Evolutionary conservation across 2,888 invertebrate species (phyloP).

Genomic region (Andrena hattorfiana): DNA sequence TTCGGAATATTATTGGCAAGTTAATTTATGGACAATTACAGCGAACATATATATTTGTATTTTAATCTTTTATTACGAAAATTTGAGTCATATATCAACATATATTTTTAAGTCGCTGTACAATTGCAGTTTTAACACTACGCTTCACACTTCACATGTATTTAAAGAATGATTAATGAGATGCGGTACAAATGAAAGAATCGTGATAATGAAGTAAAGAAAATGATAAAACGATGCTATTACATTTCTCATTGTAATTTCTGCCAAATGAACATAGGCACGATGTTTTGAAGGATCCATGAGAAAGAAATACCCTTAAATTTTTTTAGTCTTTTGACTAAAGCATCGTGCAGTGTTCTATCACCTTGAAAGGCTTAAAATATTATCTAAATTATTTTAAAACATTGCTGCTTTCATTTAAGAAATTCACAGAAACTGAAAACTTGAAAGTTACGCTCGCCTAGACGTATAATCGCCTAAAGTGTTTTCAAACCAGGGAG

Average conservation of each 20-base stretch:
- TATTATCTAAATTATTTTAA: neutral
- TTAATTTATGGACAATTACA: neutral
- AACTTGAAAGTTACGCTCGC: neutral
- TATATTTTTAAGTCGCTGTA: constrained; percentile 16
- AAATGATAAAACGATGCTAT: neutral
- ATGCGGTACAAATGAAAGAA: neutral
- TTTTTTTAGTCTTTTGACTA: too few species aligned
- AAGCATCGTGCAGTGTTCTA: neutral
- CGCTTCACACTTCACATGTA: constrained; percentile 13
- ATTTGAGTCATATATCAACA: neutral
- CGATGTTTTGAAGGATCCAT: neutral
- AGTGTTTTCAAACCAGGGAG: neutral
- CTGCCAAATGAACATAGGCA: neutral
- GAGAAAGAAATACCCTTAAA: constrained; percentile 7
- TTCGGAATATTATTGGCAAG: neutral
- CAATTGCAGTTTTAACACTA: constrained; percentile 16
- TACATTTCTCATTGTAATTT: neutral
- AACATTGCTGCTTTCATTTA: neutral
- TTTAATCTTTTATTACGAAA: constrained; percentile 28
- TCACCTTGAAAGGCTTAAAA: constrained; percentile 9
- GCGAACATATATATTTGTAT: neutral
- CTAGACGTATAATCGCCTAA: too few species aligned
- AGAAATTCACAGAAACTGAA: neutral
- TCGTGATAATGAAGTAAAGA: neutral
- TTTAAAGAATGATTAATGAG: constrained; percentile 2